Conservation (phyloP, 2,113 vertebrate genomes). For the Equus quagga region DNA sequence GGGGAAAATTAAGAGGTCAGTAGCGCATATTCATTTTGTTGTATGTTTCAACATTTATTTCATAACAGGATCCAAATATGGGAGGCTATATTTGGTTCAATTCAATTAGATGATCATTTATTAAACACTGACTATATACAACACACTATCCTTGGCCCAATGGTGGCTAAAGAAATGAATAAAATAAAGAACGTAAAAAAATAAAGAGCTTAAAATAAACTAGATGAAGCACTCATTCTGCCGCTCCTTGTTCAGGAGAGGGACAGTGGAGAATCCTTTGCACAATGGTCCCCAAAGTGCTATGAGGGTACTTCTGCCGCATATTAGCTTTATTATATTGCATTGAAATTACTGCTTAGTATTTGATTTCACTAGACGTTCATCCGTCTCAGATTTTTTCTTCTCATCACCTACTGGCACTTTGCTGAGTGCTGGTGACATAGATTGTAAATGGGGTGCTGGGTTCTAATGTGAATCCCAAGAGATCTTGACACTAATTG, state of each 20-base stretch:
- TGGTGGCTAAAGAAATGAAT: neutral
- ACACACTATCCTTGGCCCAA: neutral
- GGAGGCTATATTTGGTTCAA: neutral
- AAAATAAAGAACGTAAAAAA: neutral
- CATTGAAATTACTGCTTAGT: neutral
- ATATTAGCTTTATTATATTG: neutral
- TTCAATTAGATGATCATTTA: neutral
- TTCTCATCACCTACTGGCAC: neutral
- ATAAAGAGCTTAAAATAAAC: slow-evolving; percentile 9
- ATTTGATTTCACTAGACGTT: slow-evolving; percentile 1
- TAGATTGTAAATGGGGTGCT: neutral
- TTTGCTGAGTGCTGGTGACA: neutral
- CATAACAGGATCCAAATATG: neutral
- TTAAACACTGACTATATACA: neutral
- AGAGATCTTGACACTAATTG: neutral
- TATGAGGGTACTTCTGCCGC: neutral
- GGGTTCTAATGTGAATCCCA: neutral
- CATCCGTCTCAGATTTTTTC: neutral
- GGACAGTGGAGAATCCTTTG: neutral
- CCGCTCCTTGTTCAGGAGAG: neutral
- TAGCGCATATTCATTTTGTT: neutral
- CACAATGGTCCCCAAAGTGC: neutral
- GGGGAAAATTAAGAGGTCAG: neutral
- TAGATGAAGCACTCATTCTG: neutral
- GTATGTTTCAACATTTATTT: neutral